phyloP scores from a whole-genome alignment of 2,113 vertebrate species.

The Limanda limanda region DNA sequence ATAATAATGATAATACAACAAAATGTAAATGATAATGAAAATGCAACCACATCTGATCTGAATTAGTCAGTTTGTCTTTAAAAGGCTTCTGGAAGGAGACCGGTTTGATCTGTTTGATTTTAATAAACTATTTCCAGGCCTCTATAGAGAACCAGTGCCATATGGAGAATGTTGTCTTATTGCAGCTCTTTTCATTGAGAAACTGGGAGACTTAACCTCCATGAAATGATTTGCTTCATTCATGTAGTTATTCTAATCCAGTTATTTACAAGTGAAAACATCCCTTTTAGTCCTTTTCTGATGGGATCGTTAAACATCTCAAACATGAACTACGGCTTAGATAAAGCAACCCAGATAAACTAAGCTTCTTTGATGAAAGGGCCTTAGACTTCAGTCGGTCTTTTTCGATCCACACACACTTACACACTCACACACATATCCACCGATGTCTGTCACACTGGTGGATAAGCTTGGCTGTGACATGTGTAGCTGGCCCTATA shows the following conservation, averaged over 20 bases:
- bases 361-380: slow-evolving; percentile 25
- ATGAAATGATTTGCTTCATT: too few species aligned
- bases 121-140: too few species aligned
- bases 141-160: too few species aligned
- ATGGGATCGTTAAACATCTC: background rate
- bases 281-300: background rate
- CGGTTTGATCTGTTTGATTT: background rate
- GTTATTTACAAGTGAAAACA: background rate
- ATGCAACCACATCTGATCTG: too few species aligned
- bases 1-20: too few species aligned
- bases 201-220: too few species aligned
- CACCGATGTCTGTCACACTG: slow-evolving; percentile 46
- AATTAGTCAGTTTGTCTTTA: too few species aligned
- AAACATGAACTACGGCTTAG: background rate
- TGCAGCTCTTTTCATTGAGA: too few species aligned
- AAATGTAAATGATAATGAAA: too few species aligned
- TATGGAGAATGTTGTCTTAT: too few species aligned
- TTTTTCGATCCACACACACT: background rate
- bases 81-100: too few species aligned
- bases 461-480: slow-evolving; percentile 28
- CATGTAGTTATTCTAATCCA: background rate
- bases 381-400: background rate
- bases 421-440: background rate
- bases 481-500: background rate
- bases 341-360: slow-evolving; percentile 30